Conservation (phyloP, 2,888 invertebrate species). For the Aethes cnicana region DNA sequence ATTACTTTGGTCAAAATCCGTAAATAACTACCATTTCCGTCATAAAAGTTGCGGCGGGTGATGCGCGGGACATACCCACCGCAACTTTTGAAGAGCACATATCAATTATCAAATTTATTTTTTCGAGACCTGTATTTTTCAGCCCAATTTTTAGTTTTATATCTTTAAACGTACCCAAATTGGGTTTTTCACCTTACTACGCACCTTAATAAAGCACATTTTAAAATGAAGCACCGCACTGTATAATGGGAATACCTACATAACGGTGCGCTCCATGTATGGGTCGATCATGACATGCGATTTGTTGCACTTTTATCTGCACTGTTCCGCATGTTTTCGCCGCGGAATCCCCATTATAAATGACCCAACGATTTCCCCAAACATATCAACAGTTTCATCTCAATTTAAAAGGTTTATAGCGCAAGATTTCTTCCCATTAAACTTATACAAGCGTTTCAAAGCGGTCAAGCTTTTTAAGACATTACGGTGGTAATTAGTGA, state of each 20-base stretch:
- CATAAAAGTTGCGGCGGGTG: too few species aligned
- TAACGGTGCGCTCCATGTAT: slow-evolving; percentile 68
- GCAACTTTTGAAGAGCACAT: too few species aligned
- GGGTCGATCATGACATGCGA: slow-evolving; percentile 66
- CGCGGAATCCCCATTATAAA: slow-evolving; percentile 21
- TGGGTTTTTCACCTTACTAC: too few species aligned
- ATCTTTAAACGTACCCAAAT: too few species aligned
- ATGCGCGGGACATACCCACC: too few species aligned
- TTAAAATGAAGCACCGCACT: slow-evolving; percentile 26
- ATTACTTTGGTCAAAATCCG: too few species aligned
- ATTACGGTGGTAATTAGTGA: slow-evolving; percentile 21
- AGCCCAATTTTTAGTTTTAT: too few species aligned
- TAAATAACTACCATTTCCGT: too few species aligned
- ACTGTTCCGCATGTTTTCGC: slow-evolving; percentile 36
- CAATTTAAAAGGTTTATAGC: slow-evolving; percentile 21
- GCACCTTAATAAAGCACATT: slow-evolving; percentile 38
- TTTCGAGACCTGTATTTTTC: too few species aligned
- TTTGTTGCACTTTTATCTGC: slow-evolving; percentile 70
- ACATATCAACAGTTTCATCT: slow-evolving; percentile 22
- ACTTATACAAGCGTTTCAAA: slow-evolving; percentile 22
- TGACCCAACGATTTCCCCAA: slow-evolving; percentile 11
- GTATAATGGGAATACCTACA: slow-evolving; percentile 44
- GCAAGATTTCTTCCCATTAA: slow-evolving; percentile 20
- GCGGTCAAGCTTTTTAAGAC: slow-evolving; percentile 17
- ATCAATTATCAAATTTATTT: too few species aligned